Evolutionary conservation across 2,797 vertebrate genomes (phyloP).

Genomic region (Calcarius lapponicus): DNA sequence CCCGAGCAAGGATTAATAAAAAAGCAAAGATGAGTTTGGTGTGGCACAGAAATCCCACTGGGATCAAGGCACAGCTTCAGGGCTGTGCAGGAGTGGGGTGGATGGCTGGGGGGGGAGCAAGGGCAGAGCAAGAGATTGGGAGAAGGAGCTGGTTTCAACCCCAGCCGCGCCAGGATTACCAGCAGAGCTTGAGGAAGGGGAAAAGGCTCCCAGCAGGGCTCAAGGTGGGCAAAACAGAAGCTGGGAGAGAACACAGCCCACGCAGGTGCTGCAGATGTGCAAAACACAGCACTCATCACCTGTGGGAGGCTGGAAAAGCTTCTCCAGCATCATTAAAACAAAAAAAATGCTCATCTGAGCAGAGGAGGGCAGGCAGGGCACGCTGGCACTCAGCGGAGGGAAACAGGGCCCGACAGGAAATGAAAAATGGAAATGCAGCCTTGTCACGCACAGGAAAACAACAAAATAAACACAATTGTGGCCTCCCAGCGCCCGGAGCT

Average conservation of each 20-base stretch:
- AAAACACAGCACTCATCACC: not conserved
- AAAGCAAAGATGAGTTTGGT: not conserved
- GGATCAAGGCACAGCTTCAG: not conserved
- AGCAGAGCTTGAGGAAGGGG: not conserved
- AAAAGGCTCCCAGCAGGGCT: not conserved
- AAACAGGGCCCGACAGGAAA: conserved; percentile 71
- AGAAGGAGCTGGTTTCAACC: not conserved
- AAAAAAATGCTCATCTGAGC: rapidly evolving
- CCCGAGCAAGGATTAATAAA: not conserved
- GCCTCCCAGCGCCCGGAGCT: conserved; percentile 10
- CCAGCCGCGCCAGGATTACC: not conserved
- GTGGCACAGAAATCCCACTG: not conserved
- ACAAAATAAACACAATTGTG: not conserved
- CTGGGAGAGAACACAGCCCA: not conserved
- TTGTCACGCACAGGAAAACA: conserved; percentile 39
- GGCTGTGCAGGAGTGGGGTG: not conserved
- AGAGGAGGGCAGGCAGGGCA: not conserved
- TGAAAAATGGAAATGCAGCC: conserved; percentile 66
- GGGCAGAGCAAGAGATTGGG: not conserved
- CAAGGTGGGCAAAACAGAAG: not conserved
- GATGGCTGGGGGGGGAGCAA: not conserved
- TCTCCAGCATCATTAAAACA: not conserved
- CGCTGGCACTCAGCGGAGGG: conserved; percentile 2
- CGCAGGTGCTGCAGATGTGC: not conserved
- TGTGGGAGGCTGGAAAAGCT: not conserved